Conservation (phyloP, 2,888 invertebrate species). For the Miltochrista miniata region DNA sequence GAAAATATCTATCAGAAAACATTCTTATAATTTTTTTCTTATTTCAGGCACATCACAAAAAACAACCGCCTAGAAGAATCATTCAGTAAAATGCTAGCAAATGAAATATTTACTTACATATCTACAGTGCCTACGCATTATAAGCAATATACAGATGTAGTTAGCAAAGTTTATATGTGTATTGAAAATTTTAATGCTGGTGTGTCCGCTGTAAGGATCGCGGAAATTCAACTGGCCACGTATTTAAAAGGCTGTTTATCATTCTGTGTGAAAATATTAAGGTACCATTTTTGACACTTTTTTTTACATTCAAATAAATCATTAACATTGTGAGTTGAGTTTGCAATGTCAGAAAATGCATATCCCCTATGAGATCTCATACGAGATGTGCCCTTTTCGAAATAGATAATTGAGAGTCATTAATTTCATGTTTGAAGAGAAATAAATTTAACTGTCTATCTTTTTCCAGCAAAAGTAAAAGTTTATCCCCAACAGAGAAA, state of each 20-base stretch:
- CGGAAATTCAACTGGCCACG: constrained; percentile 42
- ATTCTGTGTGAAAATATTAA: constrained; percentile 46
- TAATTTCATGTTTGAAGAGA: too few species aligned
- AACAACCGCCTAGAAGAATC: constrained; percentile 44
- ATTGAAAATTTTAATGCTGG: constrained; percentile 69
- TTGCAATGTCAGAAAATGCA: too few species aligned
- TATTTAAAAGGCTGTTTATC: constrained; percentile 50
- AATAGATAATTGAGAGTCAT: too few species aligned
- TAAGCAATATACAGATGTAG: constrained; percentile 39
- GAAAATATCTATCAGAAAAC: too few species aligned
- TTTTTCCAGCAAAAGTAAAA: constrained; percentile 6
- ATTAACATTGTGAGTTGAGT: too few species aligned
- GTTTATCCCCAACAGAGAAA: constrained; percentile 62
- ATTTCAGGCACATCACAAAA: constrained; percentile 60
- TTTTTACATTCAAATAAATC: too few species aligned
- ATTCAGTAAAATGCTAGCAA: constrained; percentile 48
- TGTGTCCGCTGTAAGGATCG: constrained; percentile 42
- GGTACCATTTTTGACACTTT: constrained; percentile 45
- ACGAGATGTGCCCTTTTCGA: too few species aligned
- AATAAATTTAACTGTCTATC: too few species aligned
- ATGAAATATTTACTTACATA: constrained; percentile 38
- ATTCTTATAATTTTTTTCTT: too few species aligned
- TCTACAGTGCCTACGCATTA: constrained; percentile 17
- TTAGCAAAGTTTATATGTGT: constrained; percentile 54
- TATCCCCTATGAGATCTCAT: too few species aligned